phyloP scores from a whole-genome alignment of 1,140 invertebrate species.

The Lamellibrachia luymesi region DNA sequence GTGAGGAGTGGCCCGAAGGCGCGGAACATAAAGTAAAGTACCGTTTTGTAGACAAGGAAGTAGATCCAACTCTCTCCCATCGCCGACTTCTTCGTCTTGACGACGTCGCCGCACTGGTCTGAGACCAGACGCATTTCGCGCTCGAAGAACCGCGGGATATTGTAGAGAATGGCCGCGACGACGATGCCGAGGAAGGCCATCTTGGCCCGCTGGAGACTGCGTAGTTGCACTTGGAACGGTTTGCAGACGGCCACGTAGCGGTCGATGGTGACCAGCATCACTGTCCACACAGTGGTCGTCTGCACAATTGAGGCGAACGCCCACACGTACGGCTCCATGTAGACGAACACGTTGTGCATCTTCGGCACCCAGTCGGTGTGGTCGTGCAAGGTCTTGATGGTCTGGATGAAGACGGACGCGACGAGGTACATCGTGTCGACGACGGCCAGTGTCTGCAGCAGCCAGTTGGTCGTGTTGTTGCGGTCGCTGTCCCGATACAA shows the following conservation, averaged over 20 bases:
- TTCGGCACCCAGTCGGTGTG: slow-evolving; percentile 23
- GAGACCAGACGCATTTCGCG: slow-evolving; percentile 13
- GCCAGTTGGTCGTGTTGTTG: slow-evolving; percentile 26
- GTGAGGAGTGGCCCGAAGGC: slow-evolving; percentile 23
- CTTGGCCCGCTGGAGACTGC: slow-evolving; percentile 16
- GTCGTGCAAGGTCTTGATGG: slow-evolving; percentile 20
- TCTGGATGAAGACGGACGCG: slow-evolving; percentile 29
- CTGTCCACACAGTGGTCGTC: slow-evolving; percentile 28
- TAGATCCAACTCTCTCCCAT: slow-evolving; percentile 24
- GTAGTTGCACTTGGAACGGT: slow-evolving; percentile 20
- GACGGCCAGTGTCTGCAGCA: slow-evolving; percentile 26
- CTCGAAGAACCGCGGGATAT: slow-evolving; percentile 28
- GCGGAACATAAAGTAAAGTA: slow-evolving; percentile 29
- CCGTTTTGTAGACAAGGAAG: slow-evolving; percentile 30
- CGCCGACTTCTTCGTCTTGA: slow-evolving; percentile 16
- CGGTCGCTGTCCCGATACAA: slow-evolving; percentile 23
- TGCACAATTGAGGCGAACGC: slow-evolving; percentile 22
- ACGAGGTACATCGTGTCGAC: slow-evolving; percentile 27
- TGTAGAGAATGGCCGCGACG: slow-evolving; percentile 26
- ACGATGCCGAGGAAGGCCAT: slow-evolving; percentile 14
- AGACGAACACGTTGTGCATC: slow-evolving; percentile 14
- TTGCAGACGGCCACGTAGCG: slow-evolving; percentile 26
- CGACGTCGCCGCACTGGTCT: background rate
- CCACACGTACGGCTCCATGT: slow-evolving; percentile 25
- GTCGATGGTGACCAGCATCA: slow-evolving; percentile 28